Evolutionary conservation across 2,888 invertebrate species (phyloP), one percentile per base, ranked within the genome.

Genomic region (Muschampia plurimacula): DNA sequence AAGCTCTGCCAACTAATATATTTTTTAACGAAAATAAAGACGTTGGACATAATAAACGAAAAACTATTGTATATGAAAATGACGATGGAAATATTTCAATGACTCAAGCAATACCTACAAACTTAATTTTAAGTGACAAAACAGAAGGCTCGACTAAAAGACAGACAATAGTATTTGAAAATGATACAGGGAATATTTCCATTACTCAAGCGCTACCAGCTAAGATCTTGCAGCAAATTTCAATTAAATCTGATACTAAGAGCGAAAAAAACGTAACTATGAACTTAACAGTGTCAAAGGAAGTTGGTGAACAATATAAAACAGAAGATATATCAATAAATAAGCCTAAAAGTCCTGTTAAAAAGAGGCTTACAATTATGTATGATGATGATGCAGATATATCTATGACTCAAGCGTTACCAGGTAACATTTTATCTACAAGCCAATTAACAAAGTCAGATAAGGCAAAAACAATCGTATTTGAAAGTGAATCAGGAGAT

Each of bases 371-470:
- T 1, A 71, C 71, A 13, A 71, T 71, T 49, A 36, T 66, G 57
- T 71, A 60, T 22, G 71, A 76, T 41, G 74, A 80, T 13, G 68
- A 68, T 39, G 76, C 72, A 0, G 75, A 85, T 44, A 73, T 86
- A 8, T 83, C 86, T 13, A 76, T 82, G 7, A 82, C 83, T 2
- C 79, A 80, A 77, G 79, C 77, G 0, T 68, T 83, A 8, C 75
- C 80, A 15, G 67, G 49, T 0, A 77, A 77, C 15, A 73, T 80
- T 63, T 15, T 76, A 44, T 72, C 73, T 28, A 66, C 64, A 13
- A 67, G 69, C 15, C 81, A 0, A 69, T 80, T 0, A 80, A 80
- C 41, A n/a, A 52, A 63, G 44, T 7, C 57, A 44, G n/a, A n/a
- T 12, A 32, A 28, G 46, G 55, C 41, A 32, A 69, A 52, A 52